These are phyloP conservation scores for Tetragnatha versicolor DNA, from an alignment of 1,140 invertebrate species.

Conservation along the genomic window DNA sequence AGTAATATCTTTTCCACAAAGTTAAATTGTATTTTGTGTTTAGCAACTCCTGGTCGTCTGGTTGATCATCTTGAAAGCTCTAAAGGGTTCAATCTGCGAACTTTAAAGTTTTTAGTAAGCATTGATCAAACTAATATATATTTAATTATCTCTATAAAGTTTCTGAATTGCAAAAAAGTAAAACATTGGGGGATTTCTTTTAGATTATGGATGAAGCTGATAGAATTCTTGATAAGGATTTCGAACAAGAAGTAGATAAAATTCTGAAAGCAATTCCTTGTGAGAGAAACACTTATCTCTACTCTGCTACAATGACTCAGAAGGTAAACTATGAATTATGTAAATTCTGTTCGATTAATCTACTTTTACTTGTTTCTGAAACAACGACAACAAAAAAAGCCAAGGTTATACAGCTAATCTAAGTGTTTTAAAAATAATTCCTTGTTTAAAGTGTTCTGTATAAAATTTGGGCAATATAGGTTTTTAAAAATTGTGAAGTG, in stretches of 20 bases:
- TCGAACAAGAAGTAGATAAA: constrained; percentile 95
- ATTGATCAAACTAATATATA: background rate
- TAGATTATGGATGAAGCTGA: constrained; percentile 95
- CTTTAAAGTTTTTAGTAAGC: constrained; percentile 83
- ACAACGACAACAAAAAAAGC: no score
- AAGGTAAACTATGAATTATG: no score
- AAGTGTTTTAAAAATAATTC: no score
- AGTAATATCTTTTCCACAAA: no score
- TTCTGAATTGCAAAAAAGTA: background rate
- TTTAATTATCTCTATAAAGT: background rate
- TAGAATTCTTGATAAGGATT: constrained; percentile 94
- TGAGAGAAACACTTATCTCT: constrained; percentile 86
- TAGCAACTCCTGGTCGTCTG: constrained; percentile 85
- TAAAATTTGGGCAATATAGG: no score
- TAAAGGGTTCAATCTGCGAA: constrained; percentile 89
- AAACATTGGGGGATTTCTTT: no score
- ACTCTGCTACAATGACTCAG: constrained; percentile 98
- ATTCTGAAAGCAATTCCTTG: constrained; percentile 90
- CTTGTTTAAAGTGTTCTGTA: no score
- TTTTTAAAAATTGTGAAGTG: no score
- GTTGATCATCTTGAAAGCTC: constrained; percentile 93
- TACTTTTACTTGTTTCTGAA: no score
- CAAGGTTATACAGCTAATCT: no score
- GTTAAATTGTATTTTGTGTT: constrained; percentile 55
- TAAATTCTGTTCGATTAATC: no score